Evolutionary conservation across 2,797 vertebrate genomes (phyloP), one percentile per base, ranked within the genome.

Genomic region (Graptemys geographica): DNA sequence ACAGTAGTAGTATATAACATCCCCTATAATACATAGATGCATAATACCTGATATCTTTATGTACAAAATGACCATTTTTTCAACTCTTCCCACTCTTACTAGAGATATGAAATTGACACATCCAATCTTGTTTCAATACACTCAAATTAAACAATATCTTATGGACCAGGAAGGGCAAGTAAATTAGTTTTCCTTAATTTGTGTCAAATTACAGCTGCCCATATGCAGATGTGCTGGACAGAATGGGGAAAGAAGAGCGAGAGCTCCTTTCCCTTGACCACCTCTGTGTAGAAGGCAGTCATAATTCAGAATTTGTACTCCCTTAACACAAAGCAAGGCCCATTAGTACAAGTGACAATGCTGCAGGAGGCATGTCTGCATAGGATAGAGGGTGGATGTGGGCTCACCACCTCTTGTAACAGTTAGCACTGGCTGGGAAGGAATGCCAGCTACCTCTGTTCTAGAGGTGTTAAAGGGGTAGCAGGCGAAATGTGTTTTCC

Each of bases 61-160:
- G 27, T 21, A 79, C 19, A n/a, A 79, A 86, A 81, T 49, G 86
- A 89, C 83, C 62, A 0, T 28, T 23, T 96, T 97, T 97, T 92
- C 52, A 81, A 78, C 65, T 90, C 80, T 80, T 95, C 16, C 49
- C 92, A 86, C 84, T 92, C 19, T 28, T 92, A 59, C 44, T 82
- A 88, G 37, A 93, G 47, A 86, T 56, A 79, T 1, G 79, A 55
- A 74, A 76, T 69, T 92, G 90, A 1, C 65, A 93, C 82, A 85
- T 7, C 37, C 51, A 89, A 90, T n/a, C 28, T 11, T 89, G 81
- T 92, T 97, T 93, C 51, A 84, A 89, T 92, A 84, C 79, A 87
- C 52, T 89, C 85, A 93, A 96, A 97, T 90, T 83, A 92, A 96
- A 86, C 86, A 87, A 94, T 65, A 94, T 96, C 95, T 97, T 96